phyloP scores from a whole-genome alignment of 2,888 invertebrate genomes.

The Parelbella ahira region DNA sequence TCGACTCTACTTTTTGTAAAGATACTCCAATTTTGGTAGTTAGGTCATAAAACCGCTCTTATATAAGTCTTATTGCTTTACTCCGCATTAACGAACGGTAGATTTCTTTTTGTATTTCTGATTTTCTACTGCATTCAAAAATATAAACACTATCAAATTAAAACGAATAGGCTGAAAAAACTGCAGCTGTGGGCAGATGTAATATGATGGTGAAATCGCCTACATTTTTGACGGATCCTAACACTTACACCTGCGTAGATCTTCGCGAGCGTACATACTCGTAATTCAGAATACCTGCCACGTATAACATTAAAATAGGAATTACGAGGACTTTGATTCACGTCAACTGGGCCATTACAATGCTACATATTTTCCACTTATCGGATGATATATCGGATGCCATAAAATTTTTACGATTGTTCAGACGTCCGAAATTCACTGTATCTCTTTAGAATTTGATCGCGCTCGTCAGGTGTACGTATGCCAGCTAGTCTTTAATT shows the following conservation, averaged over 20 bases:
- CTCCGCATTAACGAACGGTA: no score
- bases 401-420: slow-evolving; percentile 32
- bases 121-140: no score
- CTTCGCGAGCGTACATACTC: slow-evolving; percentile 5
- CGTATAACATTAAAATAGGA: slow-evolving; percentile 21
- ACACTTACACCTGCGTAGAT: slow-evolving; percentile 13
- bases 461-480: not conserved
- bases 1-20: no score
- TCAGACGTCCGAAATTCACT: slow-evolving; percentile 1
- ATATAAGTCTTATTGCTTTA: no score
- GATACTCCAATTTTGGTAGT: no score
- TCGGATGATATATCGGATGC: slow-evolving; percentile 33
- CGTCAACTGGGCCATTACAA: slow-evolving; percentile 35
- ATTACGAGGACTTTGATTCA: slow-evolving; percentile 34
- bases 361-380: slow-evolving; percentile 37
- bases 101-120: no score
- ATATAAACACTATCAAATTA: no score
- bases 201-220: slow-evolving; percentile 16
- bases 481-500: not conserved
- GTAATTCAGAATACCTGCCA: slow-evolving; percentile 12
- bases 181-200: not conserved
- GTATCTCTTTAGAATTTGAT: slow-evolving; percentile 2
- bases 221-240: slow-evolving; percentile 8
- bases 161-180: no score
- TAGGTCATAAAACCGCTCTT: no score